phyloP scores from a whole-genome alignment of 2,113 vertebrate species.

The Atrichornis clamosus region DNA sequence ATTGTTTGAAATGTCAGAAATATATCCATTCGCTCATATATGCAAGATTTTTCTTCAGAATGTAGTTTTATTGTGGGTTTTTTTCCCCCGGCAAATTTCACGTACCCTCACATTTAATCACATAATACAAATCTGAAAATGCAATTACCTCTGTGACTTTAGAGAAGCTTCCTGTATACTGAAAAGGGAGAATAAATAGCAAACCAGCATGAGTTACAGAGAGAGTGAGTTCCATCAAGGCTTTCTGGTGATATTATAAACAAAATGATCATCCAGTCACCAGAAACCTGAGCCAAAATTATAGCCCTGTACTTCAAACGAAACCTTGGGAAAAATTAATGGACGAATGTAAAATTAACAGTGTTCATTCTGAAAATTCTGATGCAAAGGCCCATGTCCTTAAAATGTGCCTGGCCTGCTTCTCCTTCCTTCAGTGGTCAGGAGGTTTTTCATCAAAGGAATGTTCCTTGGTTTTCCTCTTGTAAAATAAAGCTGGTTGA shows the following conservation, averaged over 20 bases:
- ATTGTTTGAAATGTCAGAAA: not conserved
- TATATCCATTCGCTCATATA: not conserved
- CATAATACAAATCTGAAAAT: not conserved
- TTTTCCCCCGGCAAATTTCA: not conserved
- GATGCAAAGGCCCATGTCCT: accelerated
- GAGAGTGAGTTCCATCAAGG: not conserved
- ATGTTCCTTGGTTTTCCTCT: not conserved
- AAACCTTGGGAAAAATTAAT: not conserved
- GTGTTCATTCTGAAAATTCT: not conserved
- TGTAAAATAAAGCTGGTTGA: not conserved
- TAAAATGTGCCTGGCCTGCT: not conserved
- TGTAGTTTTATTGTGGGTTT: not conserved
- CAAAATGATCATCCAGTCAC: not conserved
- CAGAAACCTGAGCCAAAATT: not conserved
- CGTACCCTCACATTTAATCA: not conserved
- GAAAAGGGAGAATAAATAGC: not conserved
- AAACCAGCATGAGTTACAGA: not conserved
- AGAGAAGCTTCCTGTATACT: not conserved
- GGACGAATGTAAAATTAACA: not conserved
- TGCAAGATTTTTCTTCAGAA: not conserved
- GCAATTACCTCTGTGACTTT: not conserved
- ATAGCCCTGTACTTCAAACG: not conserved
- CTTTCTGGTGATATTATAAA: not conserved
- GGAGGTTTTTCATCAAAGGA: not conserved
- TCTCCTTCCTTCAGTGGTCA: not conserved